Evolutionary conservation across 2,797 vertebrate genomes (phyloP).

Genomic region (Botia kubotai): DNA sequence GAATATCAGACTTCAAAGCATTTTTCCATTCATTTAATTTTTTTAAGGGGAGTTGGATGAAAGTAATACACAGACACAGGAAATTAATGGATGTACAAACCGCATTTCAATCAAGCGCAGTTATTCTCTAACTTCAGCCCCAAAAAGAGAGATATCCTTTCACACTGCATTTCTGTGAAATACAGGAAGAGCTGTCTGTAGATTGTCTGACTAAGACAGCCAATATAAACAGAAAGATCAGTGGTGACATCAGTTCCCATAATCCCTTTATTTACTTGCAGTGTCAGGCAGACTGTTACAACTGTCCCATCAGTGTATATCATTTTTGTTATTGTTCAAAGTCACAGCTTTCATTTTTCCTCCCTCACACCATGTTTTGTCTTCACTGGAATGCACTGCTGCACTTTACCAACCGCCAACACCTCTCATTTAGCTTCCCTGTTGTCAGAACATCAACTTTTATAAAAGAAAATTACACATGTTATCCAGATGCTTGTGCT

Average conservation of each 20-base stretch:
- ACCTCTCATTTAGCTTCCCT: conserved; percentile 1
- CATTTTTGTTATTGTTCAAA: conserved; percentile 51
- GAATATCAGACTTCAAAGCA: conserved; percentile 35
- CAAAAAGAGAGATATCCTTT: conserved; percentile 63
- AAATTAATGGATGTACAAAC: conserved; percentile 35
- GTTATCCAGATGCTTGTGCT: background rate
- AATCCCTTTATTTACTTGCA: conserved; percentile 56
- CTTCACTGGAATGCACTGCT: conserved; percentile 66
- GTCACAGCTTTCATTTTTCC: conserved; percentile 46
- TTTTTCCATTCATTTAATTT: background rate
- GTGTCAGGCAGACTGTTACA: conserved; percentile 55
- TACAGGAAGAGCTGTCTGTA: conserved; percentile 60
- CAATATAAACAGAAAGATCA: conserved; percentile 67
- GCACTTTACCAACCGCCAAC: conserved; percentile 47
- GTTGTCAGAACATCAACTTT: background rate
- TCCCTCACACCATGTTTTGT: conserved; percentile 47
- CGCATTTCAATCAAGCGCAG: conserved; percentile 10
- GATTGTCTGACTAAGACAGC: conserved; percentile 62
- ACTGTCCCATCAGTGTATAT: conserved; percentile 54
- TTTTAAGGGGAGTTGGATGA: conserved; percentile 11
- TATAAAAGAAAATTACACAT: conserved; percentile 1
- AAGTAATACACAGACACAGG: conserved; percentile 14
- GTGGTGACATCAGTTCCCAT: conserved; percentile 60
- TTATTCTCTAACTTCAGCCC: conserved; percentile 28
- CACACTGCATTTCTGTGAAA: conserved; percentile 62